Evolutionary conservation across 2,888 invertebrate species (phyloP), one percentile per base, ranked within the genome.

Genomic region (Microchrysa polita): DNA sequence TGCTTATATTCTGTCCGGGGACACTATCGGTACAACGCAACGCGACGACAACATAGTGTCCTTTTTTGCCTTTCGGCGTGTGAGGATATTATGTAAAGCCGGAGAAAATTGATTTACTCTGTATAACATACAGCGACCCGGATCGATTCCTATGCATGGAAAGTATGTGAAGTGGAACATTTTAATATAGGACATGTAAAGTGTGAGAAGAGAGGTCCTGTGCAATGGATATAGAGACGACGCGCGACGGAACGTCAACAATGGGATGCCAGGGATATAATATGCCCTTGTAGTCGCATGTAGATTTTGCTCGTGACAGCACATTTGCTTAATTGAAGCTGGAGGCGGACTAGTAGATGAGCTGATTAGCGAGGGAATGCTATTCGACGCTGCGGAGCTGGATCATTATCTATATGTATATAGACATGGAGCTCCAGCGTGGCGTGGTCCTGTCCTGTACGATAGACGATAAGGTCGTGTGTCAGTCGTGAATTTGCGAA

Each of bases 21-120:
- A 22, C 18, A 52, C 18, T 55, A 55, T 55, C 22, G 18, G 18
- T 20, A 48, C 14, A 16, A 55, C 18, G 20, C 55, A 55, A 10
- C 20, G 44, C 27, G 27, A 34, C 27, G 27, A 34, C 27, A 7
- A 34, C 27, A 7, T 34, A 7, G 27, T 34, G 27, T 34, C 27
- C 27, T 7, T 34, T n/a, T n/a, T 34, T 7, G 27, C 27, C n/a
- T n/a, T n/a, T n/a, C n/a, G n/a, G n/a, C n/a, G n/a, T n/a, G n/a
- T 34, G 27, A 18, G n/a, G 44, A 20, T n/a, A n/a, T 44, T 65
- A 65, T 65, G 65, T 44, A 65, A 65, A 65, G 20, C 57, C 69
- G 20, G 40, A 34, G 57, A 57, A 69, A 57, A 69, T 69, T 69
- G 57, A 69, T 69, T 69, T 69, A 69, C 40, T 69, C 16, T 67